A percentile compares a stretch with the other conserved stretches of the same genome.
phyloP scores from a whole-genome alignment of 2,888 invertebrate genomes.

The Aplocera efformata region DNA sequence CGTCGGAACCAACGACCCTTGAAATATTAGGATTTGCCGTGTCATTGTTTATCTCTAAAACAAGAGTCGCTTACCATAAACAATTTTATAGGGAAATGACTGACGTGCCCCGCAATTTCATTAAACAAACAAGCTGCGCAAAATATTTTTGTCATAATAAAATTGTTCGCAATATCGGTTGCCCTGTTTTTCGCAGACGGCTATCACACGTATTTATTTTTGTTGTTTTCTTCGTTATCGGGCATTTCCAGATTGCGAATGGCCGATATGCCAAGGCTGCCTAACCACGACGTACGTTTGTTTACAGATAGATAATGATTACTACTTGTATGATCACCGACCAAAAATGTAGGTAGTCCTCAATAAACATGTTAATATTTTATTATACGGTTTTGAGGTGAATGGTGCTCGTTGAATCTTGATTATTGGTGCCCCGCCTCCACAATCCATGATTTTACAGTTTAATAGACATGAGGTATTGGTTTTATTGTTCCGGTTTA shows the following conservation, averaged over 20 bases:
- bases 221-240: conserved; percentile 26
- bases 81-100: conserved; percentile 15
- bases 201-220: conserved; percentile 18
- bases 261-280: conserved; percentile 34
- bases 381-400: conserved; percentile 34
- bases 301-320: conserved; percentile 15
- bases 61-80: conserved; percentile 16
- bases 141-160: conserved; percentile 22
- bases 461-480: conserved; percentile 18
- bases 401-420: conserved; percentile 35
- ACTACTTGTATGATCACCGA: no score
- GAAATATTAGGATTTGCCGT: conserved; percentile 36
- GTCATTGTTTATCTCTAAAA: conserved; percentile 38
- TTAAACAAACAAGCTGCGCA: conserved; percentile 23
- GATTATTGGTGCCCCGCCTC: conserved; percentile 40
- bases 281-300: conserved; percentile 22
- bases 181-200: conserved; percentile 19
- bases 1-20: conserved; percentile 37
- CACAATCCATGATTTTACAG: conserved; percentile 28
- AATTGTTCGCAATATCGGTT: conserved; percentile 22
- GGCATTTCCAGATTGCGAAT: conserved; percentile 25
- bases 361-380: conserved; percentile 41
- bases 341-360: conserved; percentile 35
- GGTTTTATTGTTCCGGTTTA: conserved; percentile 2
- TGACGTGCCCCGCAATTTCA: conserved; percentile 15